Evolutionary conservation across 2,888 invertebrate genomes (phyloP), one percentile per base, ranked within the genome.

Genomic region (Xestia sexstrigata): DNA sequence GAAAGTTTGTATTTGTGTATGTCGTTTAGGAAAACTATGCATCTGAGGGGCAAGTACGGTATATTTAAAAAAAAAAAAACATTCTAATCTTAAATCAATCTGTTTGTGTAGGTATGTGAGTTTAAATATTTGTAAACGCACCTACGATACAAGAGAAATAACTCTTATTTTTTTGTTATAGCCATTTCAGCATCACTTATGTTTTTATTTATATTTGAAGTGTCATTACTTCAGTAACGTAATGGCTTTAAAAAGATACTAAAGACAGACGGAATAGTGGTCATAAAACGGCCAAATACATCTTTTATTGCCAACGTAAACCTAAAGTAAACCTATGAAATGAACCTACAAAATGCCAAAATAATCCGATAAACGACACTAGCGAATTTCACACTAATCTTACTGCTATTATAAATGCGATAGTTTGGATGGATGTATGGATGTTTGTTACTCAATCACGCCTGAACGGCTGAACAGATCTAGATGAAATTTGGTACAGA

Each of bases 131-230:
- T 49, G 49, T 20, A 20, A 49, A 23, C 8, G 2, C 20, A 49
- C 20, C 20, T 3, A 20, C 3, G 20, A 20, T 49, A 49, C 49
- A 23, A 2, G 23, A 23, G 52, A 23, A 3, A 9, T 52, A 11
- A n/a, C 13, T 4, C 1, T 58, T 58, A 15, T 58, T 58, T 60
- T 30, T 62, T 30, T 35, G 9, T 20, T 5, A 35, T 4, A 0
- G 60, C 20, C 9, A 9, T 35, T 62, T 35, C 0, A 20, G 20
- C 35, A 62, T 62, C 60, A 17, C 30, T 60, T 30, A 60, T n/a
- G 15, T 65, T 65, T 65, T 39, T 65, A n/a, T 65, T 39, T 65
- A n/a, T 65, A 35, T 20, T 30, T 62, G 60, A 35, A 65, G 65
- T 65, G 65, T 65, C 65, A 65, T 65, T 65, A 42, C 39, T 26